Conservation (phyloP, 2,113 vertebrate genomes). For the Caloenas nicobarica region DNA sequence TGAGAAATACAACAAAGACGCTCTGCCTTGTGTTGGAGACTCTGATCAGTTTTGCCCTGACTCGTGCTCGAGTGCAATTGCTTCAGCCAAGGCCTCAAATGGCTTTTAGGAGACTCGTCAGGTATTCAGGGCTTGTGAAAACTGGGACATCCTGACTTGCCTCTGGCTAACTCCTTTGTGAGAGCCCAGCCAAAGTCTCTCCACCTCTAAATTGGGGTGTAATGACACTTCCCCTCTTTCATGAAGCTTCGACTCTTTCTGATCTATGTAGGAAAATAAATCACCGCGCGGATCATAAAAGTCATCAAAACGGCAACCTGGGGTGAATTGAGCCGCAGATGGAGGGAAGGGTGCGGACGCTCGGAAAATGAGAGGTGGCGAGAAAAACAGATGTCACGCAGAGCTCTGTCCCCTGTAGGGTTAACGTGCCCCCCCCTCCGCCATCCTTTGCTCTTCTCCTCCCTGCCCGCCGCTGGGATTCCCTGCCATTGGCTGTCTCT, state of each 20-base stretch:
- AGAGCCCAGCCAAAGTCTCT: constrained; percentile 31
- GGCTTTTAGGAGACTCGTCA: constrained; percentile 6
- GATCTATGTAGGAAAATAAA: constrained; percentile 42
- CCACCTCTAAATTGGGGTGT: constrained; percentile 46
- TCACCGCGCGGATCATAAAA: constrained; percentile 25
- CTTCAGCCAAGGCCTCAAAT: background rate
- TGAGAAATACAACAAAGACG: background rate
- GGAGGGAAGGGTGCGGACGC: constrained; percentile 47
- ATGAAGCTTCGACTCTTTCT: constrained; percentile 36
- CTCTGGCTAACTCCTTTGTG: constrained; percentile 51
- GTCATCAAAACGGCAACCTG: constrained; percentile 9
- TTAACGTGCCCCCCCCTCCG: background rate
- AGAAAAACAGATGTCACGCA: constrained; percentile 8
- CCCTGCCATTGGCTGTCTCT: constrained; percentile 60
- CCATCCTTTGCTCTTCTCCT: constrained; percentile 16
- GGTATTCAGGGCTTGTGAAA: constrained; percentile 32
- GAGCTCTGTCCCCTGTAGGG: constrained; percentile 46
- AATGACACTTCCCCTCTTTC: constrained; percentile 58
- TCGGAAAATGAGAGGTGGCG: constrained; percentile 40
- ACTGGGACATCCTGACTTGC: constrained; percentile 40
- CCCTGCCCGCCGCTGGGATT: constrained; percentile 39
- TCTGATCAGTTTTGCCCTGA: background rate
- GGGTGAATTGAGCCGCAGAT: constrained; percentile 16
- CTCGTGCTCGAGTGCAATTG: background rate
- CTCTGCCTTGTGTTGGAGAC: background rate